These are phyloP conservation scores for Sylvilagus floridanus DNA, from an alignment of 2,797 vertebrate species.

Conservation along the genomic window DNA sequence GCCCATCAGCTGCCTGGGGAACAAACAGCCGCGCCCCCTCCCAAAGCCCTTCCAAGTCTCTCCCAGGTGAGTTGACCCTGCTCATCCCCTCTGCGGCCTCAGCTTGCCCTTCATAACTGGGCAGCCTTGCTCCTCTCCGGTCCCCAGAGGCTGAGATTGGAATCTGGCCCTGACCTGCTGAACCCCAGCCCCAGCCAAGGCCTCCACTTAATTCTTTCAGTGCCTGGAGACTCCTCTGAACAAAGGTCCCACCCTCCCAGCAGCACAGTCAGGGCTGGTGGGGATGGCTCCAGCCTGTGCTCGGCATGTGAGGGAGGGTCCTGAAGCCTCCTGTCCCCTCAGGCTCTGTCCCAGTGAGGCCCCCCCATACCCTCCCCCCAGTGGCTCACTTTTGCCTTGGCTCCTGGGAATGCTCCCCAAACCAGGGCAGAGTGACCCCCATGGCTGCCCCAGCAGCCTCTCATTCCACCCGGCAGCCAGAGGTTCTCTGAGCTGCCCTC, in stretches of 20 bases:
- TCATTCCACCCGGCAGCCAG: not conserved
- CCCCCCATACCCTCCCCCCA: too few relatives aligned
- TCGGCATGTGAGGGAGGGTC: too few relatives aligned
- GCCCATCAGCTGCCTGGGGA: too few relatives aligned
- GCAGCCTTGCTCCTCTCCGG: too few relatives aligned
- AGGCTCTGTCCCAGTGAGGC: too few relatives aligned
- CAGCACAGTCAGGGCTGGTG: too few relatives aligned
- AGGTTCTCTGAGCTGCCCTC: not conserved
- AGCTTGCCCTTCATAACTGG: too few relatives aligned
- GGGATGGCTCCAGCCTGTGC: too few relatives aligned
- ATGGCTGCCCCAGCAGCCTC: not conserved
- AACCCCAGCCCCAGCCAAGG: not conserved
- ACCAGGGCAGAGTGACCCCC: not conserved
- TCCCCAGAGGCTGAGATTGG: too few relatives aligned
- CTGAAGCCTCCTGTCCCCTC: too few relatives aligned
- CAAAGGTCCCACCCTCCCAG: not conserved
- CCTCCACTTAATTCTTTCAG: not conserved
- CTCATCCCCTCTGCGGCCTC: too few relatives aligned
- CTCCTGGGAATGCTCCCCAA: not conserved
- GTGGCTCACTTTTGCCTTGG: fast-evolving
- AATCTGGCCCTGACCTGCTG: not conserved
- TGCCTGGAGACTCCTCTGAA: not conserved
- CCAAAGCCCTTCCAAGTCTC: not conserved
- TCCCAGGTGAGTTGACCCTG: not conserved
- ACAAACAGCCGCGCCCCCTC: too few relatives aligned